Evolutionary conservation across 2,797 vertebrate genomes (phyloP), one percentile per base, ranked within the genome.

Genomic region (Pseudocheirus occidentalis): DNA sequence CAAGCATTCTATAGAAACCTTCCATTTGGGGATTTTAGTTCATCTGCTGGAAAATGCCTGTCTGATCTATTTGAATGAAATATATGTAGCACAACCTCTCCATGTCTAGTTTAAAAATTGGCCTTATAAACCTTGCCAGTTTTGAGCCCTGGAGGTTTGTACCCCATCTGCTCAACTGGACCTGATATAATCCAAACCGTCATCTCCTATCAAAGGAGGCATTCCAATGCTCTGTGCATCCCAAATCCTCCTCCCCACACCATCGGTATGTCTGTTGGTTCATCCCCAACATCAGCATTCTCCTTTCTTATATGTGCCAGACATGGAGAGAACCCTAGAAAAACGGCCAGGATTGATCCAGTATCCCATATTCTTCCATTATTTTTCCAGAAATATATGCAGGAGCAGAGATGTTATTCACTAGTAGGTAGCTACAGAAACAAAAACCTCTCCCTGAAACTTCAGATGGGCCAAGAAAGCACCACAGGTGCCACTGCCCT

Each of bases 141-240:
- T 50, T 96, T 34, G 93, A 58, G 27, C 92, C 13, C 90, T 58
- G 4, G 55, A 2, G 55, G 28, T 93, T 56, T 93, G 50, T 58
- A 52, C 31, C 66, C 93, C 55, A 91, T 55, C 28, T 93, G 34
- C 16, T 90, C 50, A 87, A 40, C 66, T 27, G 5, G 89, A 50
- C 73, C 73, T 87, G 73, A 87, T 87, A 40, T 87, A 87, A 90
- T 34, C 90, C 50, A 55, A 90, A 31, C 90, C 50, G 90, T 55
- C 90, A 90, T 90, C 90, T 90, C 90, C 54, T 90, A 90, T 90
- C 90, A 53, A 31, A 90, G 90, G 54, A 90, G 90, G 90, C 90
- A 90, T 90, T 90, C 90, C 90, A 90, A 34, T 90, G 90, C 90
- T 90, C 52, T 90, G 90, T 53, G 90, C 54, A 90, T 90, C 90